Conservation (phyloP, 2,113 vertebrate genomes). For the Amphiprion ocellaris region DNA sequence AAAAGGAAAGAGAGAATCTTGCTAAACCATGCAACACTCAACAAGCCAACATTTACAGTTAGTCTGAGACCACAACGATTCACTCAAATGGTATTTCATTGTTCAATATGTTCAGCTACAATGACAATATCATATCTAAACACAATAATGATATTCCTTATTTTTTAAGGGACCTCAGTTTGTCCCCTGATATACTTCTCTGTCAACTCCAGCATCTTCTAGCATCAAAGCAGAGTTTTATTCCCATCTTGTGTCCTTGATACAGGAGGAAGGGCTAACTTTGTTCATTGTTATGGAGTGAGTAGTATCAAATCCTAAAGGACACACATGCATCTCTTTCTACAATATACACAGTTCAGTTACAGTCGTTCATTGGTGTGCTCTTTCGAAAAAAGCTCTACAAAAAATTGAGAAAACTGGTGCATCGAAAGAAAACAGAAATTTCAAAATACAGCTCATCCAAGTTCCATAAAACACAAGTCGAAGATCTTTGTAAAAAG, state of each 20-base stretch:
- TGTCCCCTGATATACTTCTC: slow-evolving; percentile 32
- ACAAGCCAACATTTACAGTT: slow-evolving; percentile 80
- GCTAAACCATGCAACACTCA: slow-evolving; percentile 83
- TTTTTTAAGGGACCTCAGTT: slow-evolving; percentile 42
- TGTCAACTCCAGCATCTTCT: slow-evolving; percentile 28
- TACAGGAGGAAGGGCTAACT: slow-evolving; percentile 38
- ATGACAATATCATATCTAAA: slow-evolving; percentile 75
- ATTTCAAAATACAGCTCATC: slow-evolving; percentile 5
- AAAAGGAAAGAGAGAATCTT: slow-evolving; percentile 71
- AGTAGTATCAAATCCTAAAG: slow-evolving; percentile 68
- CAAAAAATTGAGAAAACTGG: slow-evolving; percentile 20
- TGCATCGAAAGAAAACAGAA: slow-evolving; percentile 41
- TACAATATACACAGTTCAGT: slow-evolving; percentile 71
- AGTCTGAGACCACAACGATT: slow-evolving; percentile 66
- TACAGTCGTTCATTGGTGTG: slow-evolving; percentile 37
- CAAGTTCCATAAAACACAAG: not conserved
- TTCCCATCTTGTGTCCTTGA: slow-evolving; percentile 50
- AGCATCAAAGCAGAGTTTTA: slow-evolving; percentile 38
- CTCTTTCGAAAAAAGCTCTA: slow-evolving; percentile 46
- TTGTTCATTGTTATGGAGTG: slow-evolving; percentile 19
- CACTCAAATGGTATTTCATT: slow-evolving; percentile 66
- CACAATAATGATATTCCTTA: slow-evolving; percentile 53
- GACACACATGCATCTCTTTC: slow-evolving; percentile 76
- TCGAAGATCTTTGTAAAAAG: not conserved
- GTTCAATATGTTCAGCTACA: slow-evolving; percentile 74